These are phyloP conservation scores for Achlya flavicornis DNA, from an alignment of 2,888 invertebrate genomes.

Conservation along the genomic window DNA sequence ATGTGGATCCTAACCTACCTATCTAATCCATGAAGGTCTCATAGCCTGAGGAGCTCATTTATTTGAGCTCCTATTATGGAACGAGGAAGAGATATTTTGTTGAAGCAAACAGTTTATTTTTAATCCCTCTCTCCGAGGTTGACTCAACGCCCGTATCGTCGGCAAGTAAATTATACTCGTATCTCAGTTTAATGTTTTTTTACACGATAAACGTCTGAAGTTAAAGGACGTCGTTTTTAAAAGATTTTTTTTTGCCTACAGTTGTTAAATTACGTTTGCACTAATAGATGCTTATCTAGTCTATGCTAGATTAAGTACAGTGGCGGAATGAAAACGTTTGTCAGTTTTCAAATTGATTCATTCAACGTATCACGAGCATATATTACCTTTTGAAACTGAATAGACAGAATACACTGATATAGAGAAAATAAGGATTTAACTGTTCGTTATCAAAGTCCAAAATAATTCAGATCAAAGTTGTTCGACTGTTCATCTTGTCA, in stretches of 20 bases:
- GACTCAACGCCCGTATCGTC: not conserved
- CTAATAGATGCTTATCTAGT: too few relatives aligned
- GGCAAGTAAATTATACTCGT: slow-evolving; percentile 5
- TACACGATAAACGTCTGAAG: not conserved
- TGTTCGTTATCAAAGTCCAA: too few relatives aligned
- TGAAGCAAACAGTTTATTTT: not conserved
- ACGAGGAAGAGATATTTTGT: not conserved
- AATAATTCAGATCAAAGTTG: too few relatives aligned
- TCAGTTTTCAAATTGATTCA: too few relatives aligned
- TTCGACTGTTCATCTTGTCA: too few relatives aligned
- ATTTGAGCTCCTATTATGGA: slow-evolving; percentile 1
- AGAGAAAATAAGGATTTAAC: too few relatives aligned
- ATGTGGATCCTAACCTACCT: not conserved
- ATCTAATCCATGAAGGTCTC: slow-evolving; percentile 1
- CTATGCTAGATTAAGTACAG: too few relatives aligned
- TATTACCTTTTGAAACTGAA: too few relatives aligned
- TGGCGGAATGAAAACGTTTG: too few relatives aligned
- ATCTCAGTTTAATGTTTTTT: not conserved
- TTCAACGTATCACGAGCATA: too few relatives aligned
- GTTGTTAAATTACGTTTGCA: too few relatives aligned
- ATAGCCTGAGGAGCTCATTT: slow-evolving; percentile 4
- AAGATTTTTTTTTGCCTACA: not conserved
- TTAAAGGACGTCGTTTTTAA: not conserved
- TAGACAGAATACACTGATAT: too few relatives aligned
- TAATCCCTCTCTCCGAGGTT: slow-evolving; percentile 1